phyloP scores from a whole-genome alignment of 2,113 vertebrate genomes.

The Phrynosoma blainvillii region DNA sequence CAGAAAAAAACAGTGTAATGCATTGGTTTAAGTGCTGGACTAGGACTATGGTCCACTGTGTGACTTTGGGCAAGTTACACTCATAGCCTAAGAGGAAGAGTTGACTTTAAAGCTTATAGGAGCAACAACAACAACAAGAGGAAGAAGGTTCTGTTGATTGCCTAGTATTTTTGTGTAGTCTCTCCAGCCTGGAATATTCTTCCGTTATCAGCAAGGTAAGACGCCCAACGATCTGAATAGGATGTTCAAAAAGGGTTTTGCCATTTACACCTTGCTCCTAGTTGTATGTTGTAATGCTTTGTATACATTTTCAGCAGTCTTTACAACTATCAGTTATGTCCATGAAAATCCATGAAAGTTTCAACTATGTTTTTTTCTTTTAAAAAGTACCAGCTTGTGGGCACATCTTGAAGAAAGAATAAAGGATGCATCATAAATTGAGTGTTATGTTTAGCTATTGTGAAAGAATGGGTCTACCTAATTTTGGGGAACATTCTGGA shows the following conservation, averaged over 20 bases:
- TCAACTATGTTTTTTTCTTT: too few species aligned
- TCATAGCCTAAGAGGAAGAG: too few species aligned
- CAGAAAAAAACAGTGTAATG: too few species aligned
- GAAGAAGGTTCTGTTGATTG: neutral
- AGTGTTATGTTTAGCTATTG: neutral
- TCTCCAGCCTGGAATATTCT: neutral
- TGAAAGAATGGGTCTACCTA: neutral
- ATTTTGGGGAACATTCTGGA: neutral
- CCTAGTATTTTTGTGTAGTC: neutral
- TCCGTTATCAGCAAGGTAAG: neutral
- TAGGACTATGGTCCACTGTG: too few species aligned
- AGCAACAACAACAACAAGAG: too few species aligned
- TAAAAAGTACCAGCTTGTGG: neutral
- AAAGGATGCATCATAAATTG: neutral
- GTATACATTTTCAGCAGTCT: neutral
- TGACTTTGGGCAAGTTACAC: neutral
- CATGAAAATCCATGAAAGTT: neutral
- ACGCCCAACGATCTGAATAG: neutral
- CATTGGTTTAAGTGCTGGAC: too few species aligned
- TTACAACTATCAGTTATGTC: neutral
- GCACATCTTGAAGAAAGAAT: neutral
- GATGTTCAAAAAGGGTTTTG: neutral
- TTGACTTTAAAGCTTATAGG: too few species aligned
- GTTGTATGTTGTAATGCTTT: neutral
- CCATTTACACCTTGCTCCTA: neutral